Conservation (phyloP, 2,888 invertebrate genomes). For the Stegana nigrithorax region DNA sequence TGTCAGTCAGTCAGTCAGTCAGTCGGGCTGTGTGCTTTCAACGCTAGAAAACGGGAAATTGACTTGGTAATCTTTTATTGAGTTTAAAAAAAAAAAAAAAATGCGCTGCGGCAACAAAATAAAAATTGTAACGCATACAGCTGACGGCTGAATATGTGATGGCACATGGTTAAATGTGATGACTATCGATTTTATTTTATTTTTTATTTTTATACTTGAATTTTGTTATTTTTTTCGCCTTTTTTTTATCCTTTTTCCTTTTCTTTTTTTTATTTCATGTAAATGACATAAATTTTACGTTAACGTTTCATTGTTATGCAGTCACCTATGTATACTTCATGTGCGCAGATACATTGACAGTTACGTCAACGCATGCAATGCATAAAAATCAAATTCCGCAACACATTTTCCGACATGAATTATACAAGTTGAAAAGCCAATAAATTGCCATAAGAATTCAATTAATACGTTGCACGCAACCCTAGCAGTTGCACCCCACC, state of each 20-base stretch:
- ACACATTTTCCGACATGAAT: background rate
- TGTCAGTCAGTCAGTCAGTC: too few species aligned
- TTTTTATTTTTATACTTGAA: background rate
- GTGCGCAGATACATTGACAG: background rate
- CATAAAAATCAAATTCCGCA: background rate
- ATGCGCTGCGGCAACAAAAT: background rate
- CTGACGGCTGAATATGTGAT: too few species aligned
- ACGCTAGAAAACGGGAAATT: too few species aligned
- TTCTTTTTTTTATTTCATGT: background rate
- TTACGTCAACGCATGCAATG: too few species aligned
- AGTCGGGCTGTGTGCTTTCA: too few species aligned
- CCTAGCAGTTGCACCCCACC: background rate
- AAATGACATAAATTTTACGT: background rate
- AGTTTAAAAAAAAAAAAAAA: too few species aligned
- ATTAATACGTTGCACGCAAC: slow-evolving; percentile 2
- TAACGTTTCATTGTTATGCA: background rate
- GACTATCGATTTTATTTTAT: too few species aligned
- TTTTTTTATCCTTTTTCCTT: background rate
- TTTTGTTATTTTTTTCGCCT: background rate
- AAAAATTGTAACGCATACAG: too few species aligned
- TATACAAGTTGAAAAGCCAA: background rate
- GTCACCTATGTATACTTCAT: background rate
- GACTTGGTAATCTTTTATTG: too few species aligned
- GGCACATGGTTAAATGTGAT: too few species aligned
- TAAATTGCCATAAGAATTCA: slow-evolving; percentile 15